A percentile compares a stretch with the other conserved stretches of the same genome.
Evolutionary conservation across 1,140 invertebrate species (phyloP).

Genomic region (Drosophila subpulchrella): DNA sequence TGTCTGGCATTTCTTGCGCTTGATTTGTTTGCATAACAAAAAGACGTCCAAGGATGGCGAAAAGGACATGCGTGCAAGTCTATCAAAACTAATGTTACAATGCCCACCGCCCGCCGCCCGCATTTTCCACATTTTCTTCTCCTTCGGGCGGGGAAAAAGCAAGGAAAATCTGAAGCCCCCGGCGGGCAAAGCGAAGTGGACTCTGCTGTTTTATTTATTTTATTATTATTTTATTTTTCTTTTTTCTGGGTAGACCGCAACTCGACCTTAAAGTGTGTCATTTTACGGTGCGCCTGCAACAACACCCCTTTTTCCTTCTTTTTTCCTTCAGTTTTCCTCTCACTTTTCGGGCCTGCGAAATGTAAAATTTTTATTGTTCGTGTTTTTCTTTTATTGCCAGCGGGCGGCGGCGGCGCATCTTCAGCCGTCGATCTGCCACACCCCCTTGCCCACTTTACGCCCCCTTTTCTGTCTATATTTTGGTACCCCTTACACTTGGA

Average conservation of each 20-base stretch:
- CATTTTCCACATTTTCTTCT: conserved; percentile 2
- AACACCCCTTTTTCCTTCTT: not conserved
- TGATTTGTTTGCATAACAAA: conserved; percentile 71
- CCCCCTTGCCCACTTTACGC: not conserved
- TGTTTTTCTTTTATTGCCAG: conserved; percentile 75
- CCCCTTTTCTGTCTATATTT: conserved; percentile 7
- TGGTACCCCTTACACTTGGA: not conserved
- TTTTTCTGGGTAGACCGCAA: conserved; percentile 56
- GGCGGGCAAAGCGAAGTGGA: conserved; percentile 13
- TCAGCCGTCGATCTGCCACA: conserved; percentile 26
- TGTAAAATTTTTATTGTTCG: conserved; percentile 82
- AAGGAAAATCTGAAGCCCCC: conserved; percentile 14
- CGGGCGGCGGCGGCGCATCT: conserved; percentile 72
- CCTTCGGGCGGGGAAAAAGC: not conserved
- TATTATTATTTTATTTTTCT: conserved; percentile 23
- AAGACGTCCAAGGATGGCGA: conserved; percentile 32
- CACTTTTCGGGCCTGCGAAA: conserved; percentile 55
- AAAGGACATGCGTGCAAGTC: conserved; percentile 68
- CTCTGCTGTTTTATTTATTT: conserved; percentile 42
- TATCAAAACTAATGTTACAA: conserved; percentile 72
- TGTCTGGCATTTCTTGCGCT: conserved; percentile 51
- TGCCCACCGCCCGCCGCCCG: not conserved
- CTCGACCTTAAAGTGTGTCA: conserved; percentile 73
- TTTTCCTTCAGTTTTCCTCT: conserved; percentile 5
- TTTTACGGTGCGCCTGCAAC: conserved; percentile 28